A percentile compares a stretch with the other conserved stretches of the same genome.
Conservation (phyloP, 2,113 vertebrate species). For the Ictalurus furcatus region DNA sequence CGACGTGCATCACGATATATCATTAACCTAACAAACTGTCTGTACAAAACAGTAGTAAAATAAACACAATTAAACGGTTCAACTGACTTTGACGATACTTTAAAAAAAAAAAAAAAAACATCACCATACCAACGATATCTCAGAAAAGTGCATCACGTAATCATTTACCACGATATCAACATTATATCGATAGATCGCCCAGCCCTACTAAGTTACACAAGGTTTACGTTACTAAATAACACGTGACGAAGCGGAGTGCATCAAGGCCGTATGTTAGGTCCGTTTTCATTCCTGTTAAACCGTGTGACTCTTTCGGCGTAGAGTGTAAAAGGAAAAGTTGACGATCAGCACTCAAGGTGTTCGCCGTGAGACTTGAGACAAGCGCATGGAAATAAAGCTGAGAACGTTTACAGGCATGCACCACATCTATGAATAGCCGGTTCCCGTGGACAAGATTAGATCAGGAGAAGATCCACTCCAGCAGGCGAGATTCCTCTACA, state of each 20-base stretch:
- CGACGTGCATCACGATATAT: too few species aligned
- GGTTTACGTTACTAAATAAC: not conserved
- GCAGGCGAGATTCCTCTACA: constrained; percentile 38
- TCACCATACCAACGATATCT: too few species aligned
- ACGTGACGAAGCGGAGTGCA: not conserved
- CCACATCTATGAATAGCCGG: constrained; percentile 76
- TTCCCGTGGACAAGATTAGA: constrained; percentile 76
- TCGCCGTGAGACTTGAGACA: not conserved
- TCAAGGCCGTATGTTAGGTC: not conserved
- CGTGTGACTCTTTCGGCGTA: not conserved
- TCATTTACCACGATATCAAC: too few species aligned
- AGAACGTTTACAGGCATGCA: constrained; percentile 52
- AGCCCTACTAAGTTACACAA: too few species aligned
- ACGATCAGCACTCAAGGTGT: constrained; percentile 9
- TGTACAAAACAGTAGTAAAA: too few species aligned
- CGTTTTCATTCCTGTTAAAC: not conserved
- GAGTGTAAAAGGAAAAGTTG: not conserved
- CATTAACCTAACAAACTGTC: too few species aligned
- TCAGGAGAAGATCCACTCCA: constrained; percentile 53
- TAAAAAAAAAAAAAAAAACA: too few species aligned
- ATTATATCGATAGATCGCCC: too few species aligned
- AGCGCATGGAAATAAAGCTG: constrained; percentile 47
- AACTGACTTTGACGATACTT: too few species aligned
- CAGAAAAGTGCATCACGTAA: too few species aligned
- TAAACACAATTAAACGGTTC: too few species aligned